Evolutionary conservation across 2,797 vertebrate genomes (phyloP).

Genomic region (Argentina silus): DNA sequence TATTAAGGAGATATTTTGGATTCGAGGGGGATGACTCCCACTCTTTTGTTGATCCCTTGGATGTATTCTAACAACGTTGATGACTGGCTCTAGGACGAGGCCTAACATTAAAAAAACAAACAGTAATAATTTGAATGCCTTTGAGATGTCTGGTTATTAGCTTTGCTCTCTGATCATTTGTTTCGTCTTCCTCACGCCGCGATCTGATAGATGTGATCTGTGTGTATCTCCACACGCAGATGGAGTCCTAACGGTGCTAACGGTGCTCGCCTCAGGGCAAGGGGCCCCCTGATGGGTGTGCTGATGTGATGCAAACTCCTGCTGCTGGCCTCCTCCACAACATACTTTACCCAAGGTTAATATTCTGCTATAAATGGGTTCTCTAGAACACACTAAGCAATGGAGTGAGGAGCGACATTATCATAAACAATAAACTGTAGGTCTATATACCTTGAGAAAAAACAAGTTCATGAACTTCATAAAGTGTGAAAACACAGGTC

Average conservation of each 20-base stretch:
- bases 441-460: neutral
- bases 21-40: neutral
- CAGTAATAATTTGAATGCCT: neutral
- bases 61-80: neutral
- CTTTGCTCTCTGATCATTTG: constrained; percentile 51
- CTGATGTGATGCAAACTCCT: constrained; percentile 35
- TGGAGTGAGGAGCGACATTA: neutral
- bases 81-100: neutral
- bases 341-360: constrained; percentile 37
- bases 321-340: constrained; percentile 28
- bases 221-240: constrained; percentile 31
- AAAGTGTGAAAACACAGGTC: neutral
- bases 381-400: constrained; percentile 1
- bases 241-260: too few relatives aligned
- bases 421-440: too few relatives aligned
- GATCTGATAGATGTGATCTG: neutral
- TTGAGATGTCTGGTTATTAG: constrained; percentile 52
- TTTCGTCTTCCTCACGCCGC: constrained; percentile 31
- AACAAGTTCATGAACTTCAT: neutral
- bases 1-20: neutral
- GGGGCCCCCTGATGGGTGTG: too few relatives aligned
- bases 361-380: constrained; percentile 10
- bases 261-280: constrained; percentile 39
- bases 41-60: neutral
- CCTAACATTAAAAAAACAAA: neutral